These are phyloP conservation scores for Neogale vison DNA, from an alignment of 2,113 vertebrate species.

Conservation along the genomic window DNA sequence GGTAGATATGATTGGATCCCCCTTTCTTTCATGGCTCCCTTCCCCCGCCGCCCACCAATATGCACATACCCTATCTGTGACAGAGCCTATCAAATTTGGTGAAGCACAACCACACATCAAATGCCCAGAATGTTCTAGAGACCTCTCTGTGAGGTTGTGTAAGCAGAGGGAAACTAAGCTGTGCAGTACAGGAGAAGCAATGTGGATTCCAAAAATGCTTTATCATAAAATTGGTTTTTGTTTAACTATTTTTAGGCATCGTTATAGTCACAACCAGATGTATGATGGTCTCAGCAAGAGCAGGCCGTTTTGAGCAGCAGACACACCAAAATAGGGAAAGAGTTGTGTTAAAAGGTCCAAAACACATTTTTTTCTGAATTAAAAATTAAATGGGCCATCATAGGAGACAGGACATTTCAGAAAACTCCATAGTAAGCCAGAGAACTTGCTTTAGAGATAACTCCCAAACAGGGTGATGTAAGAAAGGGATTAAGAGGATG, in stretches of 20 bases:
- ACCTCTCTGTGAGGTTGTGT: constrained; percentile 21
- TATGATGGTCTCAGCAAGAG: constrained; percentile 26
- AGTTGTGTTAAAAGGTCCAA: neutral
- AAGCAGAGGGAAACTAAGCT: neutral
- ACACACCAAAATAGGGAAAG: constrained; percentile 9
- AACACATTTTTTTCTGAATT: constrained; percentile 60
- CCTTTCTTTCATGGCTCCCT: neutral
- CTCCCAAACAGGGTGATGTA: neutral
- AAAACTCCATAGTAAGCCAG: neutral
- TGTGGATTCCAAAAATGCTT: constrained; percentile 29
- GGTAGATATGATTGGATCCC: neutral
- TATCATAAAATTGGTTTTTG: constrained; percentile 9
- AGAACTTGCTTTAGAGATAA: constrained; percentile 32
- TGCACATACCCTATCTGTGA: neutral
- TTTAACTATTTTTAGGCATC: constrained; percentile 30
- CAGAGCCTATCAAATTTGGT: neutral
- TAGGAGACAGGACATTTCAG: neutral
- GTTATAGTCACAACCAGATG: constrained; percentile 32
- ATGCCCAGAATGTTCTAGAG: neutral
- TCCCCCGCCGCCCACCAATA: neutral
- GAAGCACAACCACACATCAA: neutral
- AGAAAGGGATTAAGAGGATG: neutral
- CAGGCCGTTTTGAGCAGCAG: constrained; percentile 35
- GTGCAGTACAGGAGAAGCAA: neutral
- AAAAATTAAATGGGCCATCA: constrained; percentile 18